Conservation (phyloP, 2,888 invertebrate species). For the Sisyra nigra region DNA sequence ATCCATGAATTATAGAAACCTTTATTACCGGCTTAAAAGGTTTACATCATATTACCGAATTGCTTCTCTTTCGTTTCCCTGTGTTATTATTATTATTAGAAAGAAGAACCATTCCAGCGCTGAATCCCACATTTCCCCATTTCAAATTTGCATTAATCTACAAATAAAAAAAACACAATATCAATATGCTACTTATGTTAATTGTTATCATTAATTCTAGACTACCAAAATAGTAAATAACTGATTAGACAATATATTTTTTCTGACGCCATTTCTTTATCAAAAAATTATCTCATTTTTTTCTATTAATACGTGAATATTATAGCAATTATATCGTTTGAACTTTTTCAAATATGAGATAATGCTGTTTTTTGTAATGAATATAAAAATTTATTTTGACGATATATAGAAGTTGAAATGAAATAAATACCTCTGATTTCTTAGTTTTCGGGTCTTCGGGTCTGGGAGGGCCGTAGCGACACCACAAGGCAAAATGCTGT, state of each 20-base stretch:
- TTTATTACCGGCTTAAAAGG: no score
- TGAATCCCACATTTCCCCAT: constrained; percentile 56
- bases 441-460: neutral
- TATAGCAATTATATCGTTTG: neutral
- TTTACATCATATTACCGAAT: no score
- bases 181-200: neutral
- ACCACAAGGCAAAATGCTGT: constrained; percentile 52
- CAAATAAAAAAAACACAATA: constrained; percentile 23
- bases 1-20: no score
- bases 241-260: neutral
- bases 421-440: neutral
- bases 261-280: neutral
- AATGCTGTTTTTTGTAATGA: neutral
- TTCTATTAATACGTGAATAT: neutral
- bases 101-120: constrained; percentile 38
- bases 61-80: no score
- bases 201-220: neutral
- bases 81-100: constrained; percentile 34
- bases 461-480: constrained; percentile 37
- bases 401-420: neutral
- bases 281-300: neutral
- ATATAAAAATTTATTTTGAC: neutral
- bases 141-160: constrained; percentile 55
- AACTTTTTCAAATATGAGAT: neutral
- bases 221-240: neutral